phyloP scores from a whole-genome alignment of 2,888 invertebrate species.

The Colletes collaris region DNA sequence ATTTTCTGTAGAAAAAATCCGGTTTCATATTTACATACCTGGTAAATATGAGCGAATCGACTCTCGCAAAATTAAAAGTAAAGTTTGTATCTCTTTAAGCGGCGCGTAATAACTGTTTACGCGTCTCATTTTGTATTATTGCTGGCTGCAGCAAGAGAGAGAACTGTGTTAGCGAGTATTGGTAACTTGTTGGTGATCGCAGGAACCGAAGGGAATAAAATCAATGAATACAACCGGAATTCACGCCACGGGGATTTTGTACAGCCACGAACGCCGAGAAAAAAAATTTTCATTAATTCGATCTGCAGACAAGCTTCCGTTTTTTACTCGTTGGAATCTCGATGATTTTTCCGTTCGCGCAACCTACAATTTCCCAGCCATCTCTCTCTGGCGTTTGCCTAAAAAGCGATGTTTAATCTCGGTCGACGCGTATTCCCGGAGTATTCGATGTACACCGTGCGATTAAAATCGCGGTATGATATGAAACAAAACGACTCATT shows the following conservation, averaged over 20 bases:
- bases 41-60: too few species aligned
- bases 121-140: constrained; percentile 18
- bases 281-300: constrained; percentile 55
- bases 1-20: too few species aligned
- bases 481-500: background rate
- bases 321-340: background rate
- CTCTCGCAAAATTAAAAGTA: too few species aligned
- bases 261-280: background rate
- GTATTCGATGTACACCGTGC: too few species aligned
- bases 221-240: constrained; percentile 41
- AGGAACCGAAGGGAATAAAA: constrained; percentile 27
- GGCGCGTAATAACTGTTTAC: too few species aligned
- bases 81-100: too few species aligned
- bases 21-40: too few species aligned
- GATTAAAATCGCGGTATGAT: background rate
- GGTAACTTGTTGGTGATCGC: constrained; percentile 17
- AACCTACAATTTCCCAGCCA: constrained; percentile 1
- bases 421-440: background rate
- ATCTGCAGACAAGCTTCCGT: constrained; percentile 7
- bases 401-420: constrained; percentile 15
- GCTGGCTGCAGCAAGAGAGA: constrained; percentile 14
- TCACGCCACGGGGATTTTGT: constrained; percentile 22
- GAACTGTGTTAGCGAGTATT: constrained; percentile 7
- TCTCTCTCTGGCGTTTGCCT: background rate
- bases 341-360: constrained; percentile 5